Evolutionary conservation across 2,888 invertebrate genomes (phyloP).

Genomic region (Agonum fuliginosum): DNA sequence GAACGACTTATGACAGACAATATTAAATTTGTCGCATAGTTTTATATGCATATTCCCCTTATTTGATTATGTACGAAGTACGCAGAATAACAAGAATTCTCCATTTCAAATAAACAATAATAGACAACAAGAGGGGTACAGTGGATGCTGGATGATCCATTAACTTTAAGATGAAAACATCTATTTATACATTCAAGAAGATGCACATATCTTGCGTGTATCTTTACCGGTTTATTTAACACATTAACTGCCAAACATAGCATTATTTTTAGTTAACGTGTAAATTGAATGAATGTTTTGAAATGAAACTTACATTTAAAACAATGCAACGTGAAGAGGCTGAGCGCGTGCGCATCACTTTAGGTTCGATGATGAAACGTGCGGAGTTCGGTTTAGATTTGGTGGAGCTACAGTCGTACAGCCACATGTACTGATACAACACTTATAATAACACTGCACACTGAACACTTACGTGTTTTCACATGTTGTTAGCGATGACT

Average conservation of each 20-base stretch:
- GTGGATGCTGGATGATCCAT: no score
- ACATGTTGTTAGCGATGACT: constrained; percentile 29
- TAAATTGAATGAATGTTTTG: background rate
- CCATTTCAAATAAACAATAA: no score
- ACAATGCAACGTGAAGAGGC: constrained; percentile 19
- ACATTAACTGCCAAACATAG: background rate
- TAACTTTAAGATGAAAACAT: background rate
- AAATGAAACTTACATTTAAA: constrained; percentile 23
- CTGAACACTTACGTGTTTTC: constrained; percentile 46
- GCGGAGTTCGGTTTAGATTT: constrained; percentile 7
- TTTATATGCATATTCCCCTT: no score
- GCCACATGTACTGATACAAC: background rate
- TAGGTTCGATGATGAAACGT: constrained; percentile 45
- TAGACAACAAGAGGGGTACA: no score
- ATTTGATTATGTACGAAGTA: no score
- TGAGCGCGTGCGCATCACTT: constrained; percentile 33
- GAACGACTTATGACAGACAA: no score
- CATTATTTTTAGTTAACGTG: background rate
- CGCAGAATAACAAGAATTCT: no score
- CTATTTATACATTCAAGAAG: no score
- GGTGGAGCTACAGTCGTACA: constrained; percentile 1
- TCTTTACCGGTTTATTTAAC: background rate
- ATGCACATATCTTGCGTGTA: background rate
- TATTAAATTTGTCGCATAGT: no score
- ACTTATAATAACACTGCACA: background rate